Percentiles rank a stretch among this genome's conserved stretches.
These are phyloP conservation scores for Darwinula stevensoni DNA, from an alignment of 2,888 invertebrate species.

Conservation along the genomic window DNA sequence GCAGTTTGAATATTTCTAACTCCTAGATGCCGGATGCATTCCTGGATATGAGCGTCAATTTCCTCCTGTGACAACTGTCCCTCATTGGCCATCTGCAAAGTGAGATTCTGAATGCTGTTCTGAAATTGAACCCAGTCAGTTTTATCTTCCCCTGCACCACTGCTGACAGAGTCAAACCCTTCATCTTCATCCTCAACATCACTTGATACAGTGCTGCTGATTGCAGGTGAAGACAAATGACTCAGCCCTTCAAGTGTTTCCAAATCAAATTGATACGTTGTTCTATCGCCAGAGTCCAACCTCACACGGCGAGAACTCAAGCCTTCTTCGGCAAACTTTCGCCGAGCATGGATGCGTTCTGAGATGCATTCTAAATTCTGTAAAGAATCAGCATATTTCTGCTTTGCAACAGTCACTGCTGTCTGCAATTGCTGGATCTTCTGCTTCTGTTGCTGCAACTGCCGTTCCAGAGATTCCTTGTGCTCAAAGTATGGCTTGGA, in stretches of 20 bases:
- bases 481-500: constrained; percentile 73
- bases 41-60: no score
- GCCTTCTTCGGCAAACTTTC: constrained; percentile 6
- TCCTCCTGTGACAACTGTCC: no score
- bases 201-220: no score
- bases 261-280: background rate
- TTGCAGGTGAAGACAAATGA: no score
- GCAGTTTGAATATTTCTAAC: no score
- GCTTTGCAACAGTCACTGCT: constrained; percentile 44
- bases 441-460: constrained; percentile 51
- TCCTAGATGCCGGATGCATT: no score
- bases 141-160: background rate
- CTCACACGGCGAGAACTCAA: no score
- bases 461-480: constrained; percentile 54
- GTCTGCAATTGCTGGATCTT: constrained; percentile 50
- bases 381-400: constrained; percentile 15
- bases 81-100: no score
- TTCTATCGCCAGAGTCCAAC: background rate
- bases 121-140: no score
- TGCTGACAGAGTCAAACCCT: constrained; percentile 1
- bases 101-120: no score
- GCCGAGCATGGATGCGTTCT: constrained; percentile 13
- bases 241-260: background rate
- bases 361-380: constrained; percentile 16
- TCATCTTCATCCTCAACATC: background rate